Conservation (phyloP, 2,888 invertebrate genomes). For the Dilophus febrilis region DNA sequence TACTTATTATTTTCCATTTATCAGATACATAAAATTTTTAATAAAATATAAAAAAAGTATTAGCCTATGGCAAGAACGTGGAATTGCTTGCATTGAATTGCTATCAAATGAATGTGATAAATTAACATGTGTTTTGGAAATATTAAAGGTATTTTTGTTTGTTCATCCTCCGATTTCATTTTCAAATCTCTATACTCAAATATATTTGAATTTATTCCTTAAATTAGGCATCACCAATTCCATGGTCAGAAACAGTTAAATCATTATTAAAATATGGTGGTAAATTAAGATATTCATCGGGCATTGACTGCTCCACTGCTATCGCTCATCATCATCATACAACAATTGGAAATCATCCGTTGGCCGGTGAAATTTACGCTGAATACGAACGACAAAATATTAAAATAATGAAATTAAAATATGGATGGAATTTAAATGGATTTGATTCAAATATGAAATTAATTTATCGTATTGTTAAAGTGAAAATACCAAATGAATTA, state of each 20-base stretch:
- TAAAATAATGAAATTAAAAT: slow-evolving; percentile 28
- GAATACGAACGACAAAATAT: slow-evolving; percentile 28
- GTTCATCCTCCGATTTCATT: neutral
- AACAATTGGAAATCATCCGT: slow-evolving; percentile 25
- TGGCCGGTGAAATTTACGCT: slow-evolving; percentile 23
- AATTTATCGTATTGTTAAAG: slow-evolving; percentile 25
- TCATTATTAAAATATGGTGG: slow-evolving; percentile 23
- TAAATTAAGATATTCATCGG: too few relatives aligned
- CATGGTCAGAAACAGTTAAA: slow-evolving; percentile 24
- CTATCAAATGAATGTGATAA: slow-evolving; percentile 27
- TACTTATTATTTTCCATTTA: neutral
- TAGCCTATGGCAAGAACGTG: slow-evolving; percentile 25
- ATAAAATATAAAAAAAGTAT: slow-evolving; percentile 21
- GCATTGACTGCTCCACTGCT: too few relatives aligned
- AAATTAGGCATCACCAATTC: slow-evolving; percentile 23
- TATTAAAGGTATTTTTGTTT: slow-evolving; percentile 18
- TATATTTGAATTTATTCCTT: too few relatives aligned
- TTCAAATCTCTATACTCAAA: too few relatives aligned
- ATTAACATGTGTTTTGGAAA: slow-evolving; percentile 22
- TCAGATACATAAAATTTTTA: slow-evolving; percentile 21
- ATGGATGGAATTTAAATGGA: slow-evolving; percentile 25
- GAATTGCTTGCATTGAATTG: slow-evolving; percentile 22
- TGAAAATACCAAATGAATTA: slow-evolving; percentile 26
- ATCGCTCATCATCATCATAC: too few relatives aligned
- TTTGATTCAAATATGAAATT: slow-evolving; percentile 20